These are phyloP conservation scores for Psophia crepitans DNA, from an alignment of 2,113 vertebrate species.

Conservation along the genomic window DNA sequence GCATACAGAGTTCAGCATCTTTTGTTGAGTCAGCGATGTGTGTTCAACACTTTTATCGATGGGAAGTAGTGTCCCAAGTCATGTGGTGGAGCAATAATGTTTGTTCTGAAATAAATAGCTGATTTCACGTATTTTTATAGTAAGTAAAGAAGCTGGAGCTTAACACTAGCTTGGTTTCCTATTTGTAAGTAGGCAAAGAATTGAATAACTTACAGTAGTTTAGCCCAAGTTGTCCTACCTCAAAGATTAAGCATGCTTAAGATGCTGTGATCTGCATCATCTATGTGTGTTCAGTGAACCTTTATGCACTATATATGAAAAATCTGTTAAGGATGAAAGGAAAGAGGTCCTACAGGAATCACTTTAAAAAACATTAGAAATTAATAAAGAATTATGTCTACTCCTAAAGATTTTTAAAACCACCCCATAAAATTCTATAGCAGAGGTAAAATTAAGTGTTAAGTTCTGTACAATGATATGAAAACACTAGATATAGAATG, in stretches of 20 bases:
- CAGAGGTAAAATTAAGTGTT: conserved; percentile 1
- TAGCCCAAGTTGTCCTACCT: background rate
- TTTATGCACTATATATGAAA: background rate
- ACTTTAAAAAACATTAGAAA: background rate
- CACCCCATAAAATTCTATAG: background rate
- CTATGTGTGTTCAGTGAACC: background rate
- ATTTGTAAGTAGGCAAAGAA: background rate
- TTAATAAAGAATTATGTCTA: conserved; percentile 39
- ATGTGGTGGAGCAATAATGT: background rate
- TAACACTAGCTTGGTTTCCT: background rate
- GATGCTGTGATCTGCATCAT: background rate
- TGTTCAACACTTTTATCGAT: fast-evolving
- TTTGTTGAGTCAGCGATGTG: background rate
- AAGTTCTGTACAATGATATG: background rate
- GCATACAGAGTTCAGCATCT: fast-evolving
- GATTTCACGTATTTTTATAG: background rate
- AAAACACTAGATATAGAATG: background rate
- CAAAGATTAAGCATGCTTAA: background rate
- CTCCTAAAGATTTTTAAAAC: conserved; percentile 19
- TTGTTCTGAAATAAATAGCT: background rate
- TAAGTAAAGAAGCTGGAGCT: background rate
- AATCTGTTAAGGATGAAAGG: background rate
- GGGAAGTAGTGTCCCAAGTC: background rate
- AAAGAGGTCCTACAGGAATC: background rate
- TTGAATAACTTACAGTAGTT: background rate